phyloP scores from a whole-genome alignment of 2,797 vertebrate genomes.

The Gallinago nigripennis region DNA sequence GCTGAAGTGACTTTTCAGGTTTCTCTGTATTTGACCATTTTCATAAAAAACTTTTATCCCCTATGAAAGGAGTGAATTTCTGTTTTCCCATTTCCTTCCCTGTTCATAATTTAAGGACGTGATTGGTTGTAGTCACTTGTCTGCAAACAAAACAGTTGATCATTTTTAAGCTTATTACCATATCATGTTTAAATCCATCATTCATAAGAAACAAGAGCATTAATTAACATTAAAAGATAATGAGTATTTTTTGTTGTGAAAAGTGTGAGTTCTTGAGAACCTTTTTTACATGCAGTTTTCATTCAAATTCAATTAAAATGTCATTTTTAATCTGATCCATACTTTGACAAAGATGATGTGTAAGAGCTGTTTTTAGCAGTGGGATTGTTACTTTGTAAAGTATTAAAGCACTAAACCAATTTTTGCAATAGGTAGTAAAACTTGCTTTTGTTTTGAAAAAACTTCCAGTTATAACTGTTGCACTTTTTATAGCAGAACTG shows the following conservation, averaged over 20 bases:
- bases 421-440: constrained; percentile 79
- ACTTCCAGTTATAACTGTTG: constrained; percentile 74
- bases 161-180: neutral
- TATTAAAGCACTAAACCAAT: constrained; percentile 74
- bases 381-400: constrained; percentile 73
- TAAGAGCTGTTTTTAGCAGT: constrained; percentile 71
- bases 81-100: neutral
- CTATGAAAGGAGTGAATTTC: neutral
- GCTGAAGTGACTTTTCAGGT: neutral
- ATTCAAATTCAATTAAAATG: constrained; percentile 36
- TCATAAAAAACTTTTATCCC: neutral
- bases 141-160: neutral
- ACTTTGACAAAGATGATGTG: constrained; percentile 62
- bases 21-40: neutral
- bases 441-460: constrained; percentile 77
- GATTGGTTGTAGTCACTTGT: neutral
- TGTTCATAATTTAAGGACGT: neutral
- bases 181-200: constrained; percentile 12
- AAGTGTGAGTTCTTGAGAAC: constrained; percentile 27
- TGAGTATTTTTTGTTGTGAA: constrained; percentile 29
- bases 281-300: constrained; percentile 62
- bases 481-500: constrained; percentile 79
- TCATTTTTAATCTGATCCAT: constrained; percentile 64
- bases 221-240: constrained; percentile 2
- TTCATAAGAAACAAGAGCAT: constrained; percentile 6